Conservation (phyloP, 1,140 invertebrate species). For the Holcopasites calliopsidis region DNA sequence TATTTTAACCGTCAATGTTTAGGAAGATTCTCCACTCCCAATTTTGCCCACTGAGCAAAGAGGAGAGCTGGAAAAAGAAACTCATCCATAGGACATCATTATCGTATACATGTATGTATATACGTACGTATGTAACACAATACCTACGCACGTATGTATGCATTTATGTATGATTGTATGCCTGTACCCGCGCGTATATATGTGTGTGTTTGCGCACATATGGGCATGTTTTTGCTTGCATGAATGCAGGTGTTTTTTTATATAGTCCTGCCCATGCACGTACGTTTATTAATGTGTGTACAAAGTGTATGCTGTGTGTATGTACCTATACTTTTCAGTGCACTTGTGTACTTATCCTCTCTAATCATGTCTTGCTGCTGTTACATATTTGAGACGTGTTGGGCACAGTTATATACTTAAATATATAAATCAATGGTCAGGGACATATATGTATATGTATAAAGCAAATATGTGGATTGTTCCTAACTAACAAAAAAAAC, state of each 20-base stretch:
- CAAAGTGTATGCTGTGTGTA: neutral
- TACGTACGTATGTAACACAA: constrained; percentile 4
- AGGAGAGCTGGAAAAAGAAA: constrained; percentile 90
- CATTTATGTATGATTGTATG: neutral
- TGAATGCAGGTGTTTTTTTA: neutral
- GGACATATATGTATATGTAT: constrained; percentile 73
- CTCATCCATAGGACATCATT: constrained; percentile 78
- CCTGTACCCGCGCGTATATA: neutral
- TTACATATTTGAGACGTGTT: constrained; percentile 68
- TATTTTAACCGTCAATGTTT: constrained; percentile 63
- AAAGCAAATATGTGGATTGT: constrained; percentile 72
- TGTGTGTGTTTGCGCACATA: neutral
- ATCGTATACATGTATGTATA: constrained; percentile 61
- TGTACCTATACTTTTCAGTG: constrained; percentile 5
- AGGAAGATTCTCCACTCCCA: constrained; percentile 81
- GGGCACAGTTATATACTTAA: constrained; percentile 70
- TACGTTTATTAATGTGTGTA: neutral
- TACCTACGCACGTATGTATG: constrained; percentile 2
- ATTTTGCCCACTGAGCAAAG: constrained; percentile 89
- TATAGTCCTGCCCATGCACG: neutral
- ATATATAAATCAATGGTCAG: constrained; percentile 76
- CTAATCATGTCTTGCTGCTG: constrained; percentile 21
- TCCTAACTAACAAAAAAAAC: constrained; percentile 56
- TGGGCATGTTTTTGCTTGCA: too few relatives aligned
- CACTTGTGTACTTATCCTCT: constrained; percentile 1